Percentiles rank a stretch among this genome's conserved stretches.
phyloP scores from a whole-genome alignment of 2,797 vertebrate genomes.

The Paguma larvata region DNA sequence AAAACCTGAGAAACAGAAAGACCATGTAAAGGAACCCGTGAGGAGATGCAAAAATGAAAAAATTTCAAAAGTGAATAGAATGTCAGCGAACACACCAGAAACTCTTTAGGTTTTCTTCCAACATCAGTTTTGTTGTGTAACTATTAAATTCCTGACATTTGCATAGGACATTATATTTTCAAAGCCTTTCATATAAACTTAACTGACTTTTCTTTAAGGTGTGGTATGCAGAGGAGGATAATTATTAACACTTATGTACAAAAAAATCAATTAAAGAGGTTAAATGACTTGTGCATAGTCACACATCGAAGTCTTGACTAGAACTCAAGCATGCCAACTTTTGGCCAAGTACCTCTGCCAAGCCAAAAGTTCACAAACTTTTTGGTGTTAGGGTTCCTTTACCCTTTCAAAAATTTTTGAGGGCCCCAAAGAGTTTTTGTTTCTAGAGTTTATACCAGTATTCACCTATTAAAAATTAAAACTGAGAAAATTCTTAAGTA shows the following conservation, averaged over 20 bases:
- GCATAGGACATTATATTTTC: neutral
- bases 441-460: neutral
- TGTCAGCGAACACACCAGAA: neutral
- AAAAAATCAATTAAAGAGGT: neutral
- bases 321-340: neutral
- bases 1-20: constrained; percentile 44
- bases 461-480: constrained; percentile 46
- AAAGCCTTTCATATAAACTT: neutral
- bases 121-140: neutral
- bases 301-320: neutral
- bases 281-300: neutral
- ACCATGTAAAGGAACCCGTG: neutral
- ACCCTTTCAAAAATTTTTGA: neutral
- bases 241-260: constrained; percentile 24
- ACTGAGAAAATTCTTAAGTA: neutral
- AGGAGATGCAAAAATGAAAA: constrained; percentile 43
- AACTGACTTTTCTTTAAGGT: constrained; percentile 30
- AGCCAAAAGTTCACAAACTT: neutral
- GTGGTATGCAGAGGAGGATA: neutral
- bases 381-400: neutral
- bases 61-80: neutral
- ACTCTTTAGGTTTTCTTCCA: neutral
- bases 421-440: neutral
- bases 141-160: neutral
- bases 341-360: neutral